Base-by-base conservation (phyloP, 2,888 invertebrate genomes). In the Chloroclysta siterata region DNA sequence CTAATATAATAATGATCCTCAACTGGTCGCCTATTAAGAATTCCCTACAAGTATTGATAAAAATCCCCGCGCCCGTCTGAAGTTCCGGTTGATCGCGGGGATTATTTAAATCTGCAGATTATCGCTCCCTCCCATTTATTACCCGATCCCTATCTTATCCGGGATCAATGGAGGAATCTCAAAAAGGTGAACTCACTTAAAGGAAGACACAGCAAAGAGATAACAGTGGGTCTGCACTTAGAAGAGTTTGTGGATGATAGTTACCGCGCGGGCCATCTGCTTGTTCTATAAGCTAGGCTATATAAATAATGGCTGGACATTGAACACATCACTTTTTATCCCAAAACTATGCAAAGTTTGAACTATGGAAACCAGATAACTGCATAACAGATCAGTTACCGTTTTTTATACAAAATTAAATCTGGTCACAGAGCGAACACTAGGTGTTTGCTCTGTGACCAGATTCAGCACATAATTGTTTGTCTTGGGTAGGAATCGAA, bases 51-150 rank as follows among this genome's bases (percentile, higher is more conserved):
- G 70, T 68, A 70, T 72, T 63, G 64, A 69, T 68, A 76, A 75
- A 77, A 77, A 76, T 78, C 71, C 65, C 62, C 69, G 73, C 53
- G 22, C 3, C 62, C 66, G 70, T 64, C 65, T 56, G 60, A 72
- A 71, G 69, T 75, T 71, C 72, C 71, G 67, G 66, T 66, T 70
- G 76, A 75, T 77, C 76, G 71, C 46, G 56, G 72, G 77, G 65
- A 78, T 80, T 78, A 78, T 78, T 80, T 77, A 78, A 80, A 80
- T 80, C 74, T 73, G 71, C 63, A 75, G 78, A 78, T 79, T 77
- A 79, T 77, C 77, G 77, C 69, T 73, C 73, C 69, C 65, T 63
- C 70, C 75, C 78, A 78, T 78, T 79, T 79, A 79, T 79, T 76
- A 78, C 78, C 63, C 72, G 76, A 78, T 76, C 74, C 73, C 71